A percentile compares a stretch with the other conserved stretches of the same genome.
These are phyloP conservation scores for Vireo altiloquus DNA, from an alignment of 2,113 vertebrate species.

Conservation along the genomic window DNA sequence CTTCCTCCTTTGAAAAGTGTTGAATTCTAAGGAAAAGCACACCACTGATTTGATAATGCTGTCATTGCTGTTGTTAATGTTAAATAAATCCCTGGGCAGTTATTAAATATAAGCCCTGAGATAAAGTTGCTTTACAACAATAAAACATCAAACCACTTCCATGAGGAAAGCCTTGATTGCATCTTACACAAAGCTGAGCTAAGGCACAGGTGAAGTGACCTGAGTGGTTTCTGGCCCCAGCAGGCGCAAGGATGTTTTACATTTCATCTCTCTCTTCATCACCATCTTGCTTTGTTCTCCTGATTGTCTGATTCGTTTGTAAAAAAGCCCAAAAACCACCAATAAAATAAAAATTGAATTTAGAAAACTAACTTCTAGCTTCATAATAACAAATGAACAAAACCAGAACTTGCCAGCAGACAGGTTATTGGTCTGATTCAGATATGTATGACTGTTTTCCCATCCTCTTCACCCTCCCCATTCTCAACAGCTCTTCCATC, in stretches of 20 bases:
- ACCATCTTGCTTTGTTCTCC: background rate
- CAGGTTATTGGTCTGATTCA: background rate
- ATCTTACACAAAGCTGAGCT: background rate
- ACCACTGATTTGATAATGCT: accelerated
- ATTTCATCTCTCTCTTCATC: background rate
- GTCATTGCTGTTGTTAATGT: background rate
- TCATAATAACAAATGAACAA: background rate
- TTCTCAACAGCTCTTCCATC: background rate
- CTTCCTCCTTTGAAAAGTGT: background rate
- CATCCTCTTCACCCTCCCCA: background rate
- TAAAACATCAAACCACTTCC: background rate
- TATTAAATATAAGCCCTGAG: background rate
- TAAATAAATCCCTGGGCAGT: background rate
- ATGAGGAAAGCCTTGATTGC: accelerated
- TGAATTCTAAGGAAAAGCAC: background rate
- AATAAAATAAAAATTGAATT: background rate
- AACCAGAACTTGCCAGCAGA: background rate
- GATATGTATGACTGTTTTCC: background rate
- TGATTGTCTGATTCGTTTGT: background rate
- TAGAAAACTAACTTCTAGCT: background rate
- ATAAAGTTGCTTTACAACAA: background rate
- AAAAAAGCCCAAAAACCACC: background rate
- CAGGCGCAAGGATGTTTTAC: background rate
- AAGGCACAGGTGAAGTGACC: background rate
- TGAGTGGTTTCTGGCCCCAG: accelerated